Conservation (phyloP, 2,888 invertebrate species). For the Encarsia formosa region DNA sequence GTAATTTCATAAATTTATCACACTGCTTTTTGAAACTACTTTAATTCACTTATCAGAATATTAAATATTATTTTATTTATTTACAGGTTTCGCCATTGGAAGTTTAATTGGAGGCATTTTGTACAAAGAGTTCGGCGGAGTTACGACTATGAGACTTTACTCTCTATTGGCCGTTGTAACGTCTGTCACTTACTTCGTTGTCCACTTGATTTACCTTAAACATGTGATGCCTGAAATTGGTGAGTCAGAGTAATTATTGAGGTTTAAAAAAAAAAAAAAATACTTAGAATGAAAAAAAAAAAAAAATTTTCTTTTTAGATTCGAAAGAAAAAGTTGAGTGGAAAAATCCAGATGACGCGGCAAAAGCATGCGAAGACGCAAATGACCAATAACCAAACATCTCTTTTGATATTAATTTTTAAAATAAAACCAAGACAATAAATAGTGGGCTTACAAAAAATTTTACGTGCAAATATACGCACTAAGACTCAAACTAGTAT, state of each 20-base stretch:
- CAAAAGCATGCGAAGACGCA: conserved; percentile 29
- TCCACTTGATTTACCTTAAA: conserved; percentile 48
- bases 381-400: conserved; percentile 23
- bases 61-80: conserved; percentile 4
- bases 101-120: conserved; percentile 70
- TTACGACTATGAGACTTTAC: conserved; percentile 55
- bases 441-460: too few species aligned
- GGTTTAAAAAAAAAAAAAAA: conserved; percentile 1
- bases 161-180: conserved; percentile 49
- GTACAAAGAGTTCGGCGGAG: conserved; percentile 63
- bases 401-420: too few species aligned
- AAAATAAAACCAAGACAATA: too few species aligned
- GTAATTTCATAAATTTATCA: not conserved
- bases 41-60: conserved; percentile 2
- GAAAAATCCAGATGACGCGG: conserved; percentile 41
- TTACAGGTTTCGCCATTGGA: conserved; percentile 70
- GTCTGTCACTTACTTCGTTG: conserved; percentile 50
- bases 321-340: conserved; percentile 34
- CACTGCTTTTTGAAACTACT: conserved; percentile 9
- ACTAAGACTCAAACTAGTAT: too few species aligned
- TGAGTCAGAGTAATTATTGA: conserved; percentile 12
- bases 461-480: too few species aligned
- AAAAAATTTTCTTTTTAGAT: conserved; percentile 29
- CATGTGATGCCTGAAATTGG: conserved; percentile 40
- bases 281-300: not conserved